phyloP scores from a whole-genome alignment of 1,140 invertebrate species.

The Eriosoma lanigerum region DNA sequence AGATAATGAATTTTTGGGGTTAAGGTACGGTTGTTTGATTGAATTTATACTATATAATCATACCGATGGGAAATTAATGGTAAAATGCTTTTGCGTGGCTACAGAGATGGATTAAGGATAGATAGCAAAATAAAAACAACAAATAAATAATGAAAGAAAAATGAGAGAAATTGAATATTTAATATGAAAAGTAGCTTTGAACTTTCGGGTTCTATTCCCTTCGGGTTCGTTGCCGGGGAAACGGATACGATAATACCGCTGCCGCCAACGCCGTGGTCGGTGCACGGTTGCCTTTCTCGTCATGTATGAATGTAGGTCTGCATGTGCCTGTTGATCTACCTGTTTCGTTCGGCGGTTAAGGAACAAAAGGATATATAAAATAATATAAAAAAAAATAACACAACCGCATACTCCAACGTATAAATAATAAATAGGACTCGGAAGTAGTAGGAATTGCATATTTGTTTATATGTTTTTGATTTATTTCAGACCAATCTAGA shows the following conservation, averaged over 20 bases:
- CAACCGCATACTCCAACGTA: too few relatives aligned
- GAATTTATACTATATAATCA: too few relatives aligned
- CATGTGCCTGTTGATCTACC: conserved; percentile 22
- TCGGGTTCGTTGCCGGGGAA: conserved; percentile 15
- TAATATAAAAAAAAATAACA: too few relatives aligned
- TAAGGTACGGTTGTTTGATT: too few relatives aligned
- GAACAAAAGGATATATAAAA: neutral
- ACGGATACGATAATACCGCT: conserved; percentile 21
- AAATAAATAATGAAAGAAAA: conserved; percentile 14
- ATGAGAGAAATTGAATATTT: conserved; percentile 29
- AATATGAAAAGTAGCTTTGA: conserved; percentile 31
- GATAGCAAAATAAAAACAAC: neutral
- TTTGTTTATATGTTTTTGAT: too few relatives aligned
- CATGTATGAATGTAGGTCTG: neutral
- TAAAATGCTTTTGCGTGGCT: too few relatives aligned
- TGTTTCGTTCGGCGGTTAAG: neutral
- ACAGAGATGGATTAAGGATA: too few relatives aligned
- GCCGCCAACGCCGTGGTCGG: neutral
- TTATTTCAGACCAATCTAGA: too few relatives aligned
- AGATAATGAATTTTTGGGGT: too few relatives aligned
- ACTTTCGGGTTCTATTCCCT: conserved; percentile 30
- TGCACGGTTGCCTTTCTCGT: neutral
- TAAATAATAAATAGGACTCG: too few relatives aligned
- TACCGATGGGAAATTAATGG: too few relatives aligned
- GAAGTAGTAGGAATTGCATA: too few relatives aligned